Percentiles rank a stretch among this genome's conserved stretches.
phyloP scores from a whole-genome alignment of 2,113 vertebrate species.

The Manacus vitellinus region DNA sequence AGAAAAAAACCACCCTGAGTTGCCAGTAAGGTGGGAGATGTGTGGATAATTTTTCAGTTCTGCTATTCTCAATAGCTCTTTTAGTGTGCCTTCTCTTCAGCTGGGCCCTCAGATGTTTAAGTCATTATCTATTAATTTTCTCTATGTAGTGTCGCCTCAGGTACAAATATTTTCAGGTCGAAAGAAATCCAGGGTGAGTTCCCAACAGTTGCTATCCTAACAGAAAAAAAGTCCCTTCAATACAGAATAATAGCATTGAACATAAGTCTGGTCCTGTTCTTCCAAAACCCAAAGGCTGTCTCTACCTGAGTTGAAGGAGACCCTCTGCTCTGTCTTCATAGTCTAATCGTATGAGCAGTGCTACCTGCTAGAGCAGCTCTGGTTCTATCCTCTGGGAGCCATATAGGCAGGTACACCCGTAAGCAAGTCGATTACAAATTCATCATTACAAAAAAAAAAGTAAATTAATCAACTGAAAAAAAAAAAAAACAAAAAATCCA shows the following conservation, averaged over 20 bases:
- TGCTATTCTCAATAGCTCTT: neutral
- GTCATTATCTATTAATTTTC: neutral
- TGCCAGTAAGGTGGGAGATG: conserved; percentile 20
- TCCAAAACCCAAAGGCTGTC: neutral
- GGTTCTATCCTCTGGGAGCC: neutral
- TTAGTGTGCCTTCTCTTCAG: neutral
- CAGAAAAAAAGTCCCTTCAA: neutral
- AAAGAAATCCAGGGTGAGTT: neutral
- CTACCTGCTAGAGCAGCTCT: neutral
- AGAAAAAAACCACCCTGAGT: neutral
- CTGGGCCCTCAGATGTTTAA: neutral
- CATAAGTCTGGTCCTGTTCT: neutral
- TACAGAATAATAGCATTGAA: neutral
- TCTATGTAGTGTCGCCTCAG: neutral
- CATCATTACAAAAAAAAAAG: neutral
- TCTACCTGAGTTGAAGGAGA: neutral
- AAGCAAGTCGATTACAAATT: neutral
- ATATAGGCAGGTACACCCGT: neutral
- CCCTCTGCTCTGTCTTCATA: neutral
- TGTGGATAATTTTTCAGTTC: conserved; percentile 18
- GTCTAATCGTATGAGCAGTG: neutral
- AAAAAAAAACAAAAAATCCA: no score
- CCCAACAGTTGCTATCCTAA: neutral
- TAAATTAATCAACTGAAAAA: neutral
- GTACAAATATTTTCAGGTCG: neutral